These are phyloP conservation scores for Drosophila austrosaltans DNA, from an alignment of 2,888 invertebrate species.

Conservation along the genomic window DNA sequence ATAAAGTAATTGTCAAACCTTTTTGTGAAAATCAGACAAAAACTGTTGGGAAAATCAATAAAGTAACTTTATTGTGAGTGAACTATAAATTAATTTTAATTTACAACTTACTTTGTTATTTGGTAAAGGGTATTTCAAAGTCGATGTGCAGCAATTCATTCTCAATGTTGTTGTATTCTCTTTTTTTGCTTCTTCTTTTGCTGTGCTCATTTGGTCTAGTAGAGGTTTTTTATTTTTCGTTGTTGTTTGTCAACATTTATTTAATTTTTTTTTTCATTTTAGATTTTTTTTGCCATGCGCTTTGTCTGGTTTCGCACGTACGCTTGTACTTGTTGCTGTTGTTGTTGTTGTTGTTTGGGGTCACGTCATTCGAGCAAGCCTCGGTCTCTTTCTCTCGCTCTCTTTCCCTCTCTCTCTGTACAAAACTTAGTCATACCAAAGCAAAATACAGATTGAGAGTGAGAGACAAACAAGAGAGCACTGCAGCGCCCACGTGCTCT, in stretches of 20 bases:
- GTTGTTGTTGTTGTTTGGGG: conserved; percentile 74
- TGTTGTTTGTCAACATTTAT: conserved; percentile 22
- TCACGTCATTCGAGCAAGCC: conserved; percentile 60
- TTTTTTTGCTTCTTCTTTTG: conserved; percentile 34
- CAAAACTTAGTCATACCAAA: conserved; percentile 65
- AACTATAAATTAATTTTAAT: no score
- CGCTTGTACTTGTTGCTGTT: conserved; percentile 74
- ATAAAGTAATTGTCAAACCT: no score
- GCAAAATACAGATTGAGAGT: conserved; percentile 22
- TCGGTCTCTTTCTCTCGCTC: conserved; percentile 26
- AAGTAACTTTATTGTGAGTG: no score
- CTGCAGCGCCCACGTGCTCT: conserved; percentile 22
- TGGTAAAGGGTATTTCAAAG: conserved; percentile 7
- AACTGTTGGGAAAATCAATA: no score
- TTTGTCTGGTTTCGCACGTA: conserved; percentile 68
- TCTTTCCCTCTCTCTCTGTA: conserved; percentile 18
- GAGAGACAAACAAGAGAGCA: conserved; percentile 8
- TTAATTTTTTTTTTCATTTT: conserved; percentile 28
- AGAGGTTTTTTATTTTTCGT: conserved; percentile 12
- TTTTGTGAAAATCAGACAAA: no score
- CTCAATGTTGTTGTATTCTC: not conserved
- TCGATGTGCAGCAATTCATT: conserved; percentile 11
- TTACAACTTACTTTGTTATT: no score
- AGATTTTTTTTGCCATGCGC: conserved; percentile 53
- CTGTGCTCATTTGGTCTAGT: conserved; percentile 50